Conservation (phyloP, 1,140 invertebrate genomes). For the Octopus sinensis region DNA sequence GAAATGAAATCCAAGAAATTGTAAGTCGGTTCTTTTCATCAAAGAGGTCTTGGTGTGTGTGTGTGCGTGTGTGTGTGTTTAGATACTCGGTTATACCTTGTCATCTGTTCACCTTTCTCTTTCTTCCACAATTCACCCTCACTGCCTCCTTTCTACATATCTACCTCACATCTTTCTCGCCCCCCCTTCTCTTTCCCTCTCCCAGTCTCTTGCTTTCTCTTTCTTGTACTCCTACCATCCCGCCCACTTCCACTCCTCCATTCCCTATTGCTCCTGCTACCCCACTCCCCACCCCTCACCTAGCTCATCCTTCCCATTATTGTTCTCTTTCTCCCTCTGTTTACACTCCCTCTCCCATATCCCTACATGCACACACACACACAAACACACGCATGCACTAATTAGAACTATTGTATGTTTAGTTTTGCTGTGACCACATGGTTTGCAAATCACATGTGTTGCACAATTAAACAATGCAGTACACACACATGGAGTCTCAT, state of each 20-base stretch:
- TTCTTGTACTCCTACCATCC: background rate
- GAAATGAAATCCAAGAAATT: constrained; percentile 68
- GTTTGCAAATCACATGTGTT: no score
- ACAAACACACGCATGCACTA: no score
- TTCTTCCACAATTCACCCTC: background rate
- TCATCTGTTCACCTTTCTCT: constrained; percentile 10
- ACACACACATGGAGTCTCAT: no score
- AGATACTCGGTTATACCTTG: background rate
- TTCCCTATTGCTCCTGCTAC: background rate
- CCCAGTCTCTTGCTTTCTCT: background rate
- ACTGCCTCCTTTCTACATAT: background rate
- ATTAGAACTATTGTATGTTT: no score
- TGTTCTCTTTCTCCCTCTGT: background rate
- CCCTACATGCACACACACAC: no score
- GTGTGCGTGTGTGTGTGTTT: constrained; percentile 7
- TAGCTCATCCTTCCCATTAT: background rate
- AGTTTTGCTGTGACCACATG: no score
- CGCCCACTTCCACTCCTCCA: background rate
- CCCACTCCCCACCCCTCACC: background rate
- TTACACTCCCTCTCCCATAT: no score
- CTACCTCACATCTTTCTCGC: constrained; percentile 1
- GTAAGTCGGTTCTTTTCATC: constrained; percentile 31
- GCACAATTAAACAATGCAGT: no score
- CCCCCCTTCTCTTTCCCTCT: background rate
- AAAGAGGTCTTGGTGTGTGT: no score